Evolutionary conservation across 1,140 invertebrate genomes (phyloP).

Genomic region (Halyomorpha halys): DNA sequence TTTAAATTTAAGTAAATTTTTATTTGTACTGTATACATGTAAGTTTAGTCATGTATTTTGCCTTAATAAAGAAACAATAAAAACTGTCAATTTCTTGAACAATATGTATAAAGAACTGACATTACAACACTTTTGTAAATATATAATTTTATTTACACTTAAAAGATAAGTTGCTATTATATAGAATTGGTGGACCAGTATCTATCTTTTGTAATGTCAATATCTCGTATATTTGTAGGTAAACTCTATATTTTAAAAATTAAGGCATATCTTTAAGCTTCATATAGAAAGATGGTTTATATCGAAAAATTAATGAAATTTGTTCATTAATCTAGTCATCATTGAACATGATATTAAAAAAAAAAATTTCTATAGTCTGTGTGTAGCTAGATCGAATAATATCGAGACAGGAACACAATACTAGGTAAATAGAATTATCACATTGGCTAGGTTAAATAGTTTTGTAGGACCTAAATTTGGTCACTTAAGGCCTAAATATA

Average conservation of each 20-base stretch:
- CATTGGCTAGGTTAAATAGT: too few species aligned
- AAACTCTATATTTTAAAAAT: not conserved
- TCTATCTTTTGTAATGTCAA: not conserved
- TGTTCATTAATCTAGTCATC: not conserved
- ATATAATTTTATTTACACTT: not conserved
- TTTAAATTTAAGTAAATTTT: not conserved
- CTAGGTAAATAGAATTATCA: too few species aligned
- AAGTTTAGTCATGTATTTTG: not conserved
- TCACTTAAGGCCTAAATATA: too few species aligned
- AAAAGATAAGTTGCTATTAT: not conserved
- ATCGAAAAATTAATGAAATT: not conserved
- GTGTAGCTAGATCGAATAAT: too few species aligned
- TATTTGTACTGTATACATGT: too few species aligned
- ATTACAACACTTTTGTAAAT: not conserved
- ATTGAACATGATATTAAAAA: too few species aligned
- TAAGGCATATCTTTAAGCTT: conserved; percentile 2
- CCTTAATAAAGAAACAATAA: conserved; percentile 16
- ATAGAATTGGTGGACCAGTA: conserved; percentile 15
- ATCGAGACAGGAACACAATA: too few species aligned
- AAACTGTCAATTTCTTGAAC: conserved; percentile 13
- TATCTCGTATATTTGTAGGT: not conserved
- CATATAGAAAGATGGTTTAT: too few species aligned
- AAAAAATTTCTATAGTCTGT: too few species aligned
- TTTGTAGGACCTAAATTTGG: too few species aligned
- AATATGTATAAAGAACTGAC: conserved; percentile 12